Evolutionary conservation across 2,113 vertebrate species (phyloP).

Genomic region (Colaptes auratus): DNA sequence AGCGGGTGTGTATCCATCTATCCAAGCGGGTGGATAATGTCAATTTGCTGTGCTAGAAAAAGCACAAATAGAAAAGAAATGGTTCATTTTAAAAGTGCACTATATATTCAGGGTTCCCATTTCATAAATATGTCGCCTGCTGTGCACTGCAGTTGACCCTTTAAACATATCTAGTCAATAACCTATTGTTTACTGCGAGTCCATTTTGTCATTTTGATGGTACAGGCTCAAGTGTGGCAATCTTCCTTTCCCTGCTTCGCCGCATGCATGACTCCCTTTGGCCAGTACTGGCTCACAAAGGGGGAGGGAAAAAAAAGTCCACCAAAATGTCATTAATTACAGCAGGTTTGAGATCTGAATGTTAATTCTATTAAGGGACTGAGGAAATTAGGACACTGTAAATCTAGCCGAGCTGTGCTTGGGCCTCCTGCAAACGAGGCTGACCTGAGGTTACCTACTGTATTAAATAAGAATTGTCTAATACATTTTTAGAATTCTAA

Average conservation of each 20-base stretch:
- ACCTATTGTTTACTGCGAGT: conserved; percentile 61
- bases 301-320: background rate
- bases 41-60: conserved; percentile 60
- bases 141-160: conserved; percentile 71
- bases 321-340: conserved; percentile 67
- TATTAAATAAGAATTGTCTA: conserved; percentile 37
- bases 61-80: conserved; percentile 52
- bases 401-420: conserved; percentile 38
- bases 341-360: conserved; percentile 42
- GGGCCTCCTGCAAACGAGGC: background rate
- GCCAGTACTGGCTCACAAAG: conserved; percentile 7
- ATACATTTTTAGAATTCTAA: conserved; percentile 35
- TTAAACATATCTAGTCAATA: conserved; percentile 61
- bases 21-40: conserved; percentile 46
- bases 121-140: conserved; percentile 75
- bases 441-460: conserved; percentile 30
- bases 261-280: conserved; percentile 39
- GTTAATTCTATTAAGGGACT: conserved; percentile 67
- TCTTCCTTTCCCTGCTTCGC: conserved; percentile 67
- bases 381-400: conserved; percentile 65
- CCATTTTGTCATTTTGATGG: conserved; percentile 71
- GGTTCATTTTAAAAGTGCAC: conserved; percentile 50
- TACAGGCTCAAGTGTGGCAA: conserved; percentile 61
- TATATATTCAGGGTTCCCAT: conserved; percentile 58
- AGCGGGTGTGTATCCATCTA: background rate